Conservation (phyloP, 2,113 vertebrate species). For the Oreochromis tanganicae region DNA sequence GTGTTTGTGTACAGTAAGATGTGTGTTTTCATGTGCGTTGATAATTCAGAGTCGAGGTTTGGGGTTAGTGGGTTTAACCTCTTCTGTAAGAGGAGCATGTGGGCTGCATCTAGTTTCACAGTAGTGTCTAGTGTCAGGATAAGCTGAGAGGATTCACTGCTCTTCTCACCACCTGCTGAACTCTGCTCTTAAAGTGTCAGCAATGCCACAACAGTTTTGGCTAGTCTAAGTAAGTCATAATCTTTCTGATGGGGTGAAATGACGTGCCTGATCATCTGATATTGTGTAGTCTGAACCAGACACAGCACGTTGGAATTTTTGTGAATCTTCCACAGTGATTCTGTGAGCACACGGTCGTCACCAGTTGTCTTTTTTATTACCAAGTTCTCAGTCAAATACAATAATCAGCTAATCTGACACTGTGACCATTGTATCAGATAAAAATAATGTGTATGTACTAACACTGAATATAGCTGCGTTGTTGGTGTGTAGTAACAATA, state of each 20-base stretch:
- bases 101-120: background rate
- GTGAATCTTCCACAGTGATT: background rate
- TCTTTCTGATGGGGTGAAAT: background rate
- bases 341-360: background rate
- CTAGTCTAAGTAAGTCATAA: background rate
- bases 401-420: background rate
- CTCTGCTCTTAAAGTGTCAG: background rate
- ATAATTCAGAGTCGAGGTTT: background rate
- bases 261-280: accelerated
- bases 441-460: accelerated
- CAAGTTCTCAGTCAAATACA: background rate
- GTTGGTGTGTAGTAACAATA: background rate
- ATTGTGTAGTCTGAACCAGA: background rate
- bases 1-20: background rate
- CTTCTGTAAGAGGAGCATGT: background rate
- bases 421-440: background rate
- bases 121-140: background rate
- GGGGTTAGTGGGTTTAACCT: background rate
- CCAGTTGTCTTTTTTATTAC: background rate
- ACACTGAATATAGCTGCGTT: background rate
- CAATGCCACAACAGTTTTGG: background rate
- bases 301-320: background rate
- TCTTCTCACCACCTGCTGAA: background rate
- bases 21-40: background rate
- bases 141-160: background rate